phyloP scores from a whole-genome alignment of 2,888 invertebrate genomes.

The Brenthis hecate region DNA sequence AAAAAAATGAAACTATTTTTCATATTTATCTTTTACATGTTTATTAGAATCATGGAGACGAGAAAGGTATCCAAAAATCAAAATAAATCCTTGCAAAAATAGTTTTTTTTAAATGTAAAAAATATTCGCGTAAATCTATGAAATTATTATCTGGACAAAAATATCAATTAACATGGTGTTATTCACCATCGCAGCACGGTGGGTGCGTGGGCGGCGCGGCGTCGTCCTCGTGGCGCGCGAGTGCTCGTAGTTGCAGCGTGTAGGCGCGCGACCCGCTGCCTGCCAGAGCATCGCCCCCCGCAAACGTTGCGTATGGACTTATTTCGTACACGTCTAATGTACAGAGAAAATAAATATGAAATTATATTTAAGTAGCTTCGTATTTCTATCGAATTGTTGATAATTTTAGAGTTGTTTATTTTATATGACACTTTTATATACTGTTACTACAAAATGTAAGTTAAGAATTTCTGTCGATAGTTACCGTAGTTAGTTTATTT shows the following conservation, averaged over 20 bases:
- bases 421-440: too few species aligned
- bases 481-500: too few species aligned
- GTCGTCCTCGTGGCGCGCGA: slow-evolving; percentile 74
- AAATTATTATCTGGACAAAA: too few species aligned
- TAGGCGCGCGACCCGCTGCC: slow-evolving; percentile 69
- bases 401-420: background rate
- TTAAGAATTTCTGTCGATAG: too few species aligned
- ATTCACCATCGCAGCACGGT: slow-evolving; percentile 67
- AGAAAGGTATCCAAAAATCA: too few species aligned
- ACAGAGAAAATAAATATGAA: background rate
- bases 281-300: slow-evolving; percentile 64
- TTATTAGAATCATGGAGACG: too few species aligned
- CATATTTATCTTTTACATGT: too few species aligned
- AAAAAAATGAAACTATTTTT: too few species aligned
- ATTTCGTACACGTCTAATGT: slow-evolving; percentile 85
- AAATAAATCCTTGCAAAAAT: too few species aligned
- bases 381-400: background rate
- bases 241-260: slow-evolving; percentile 72
- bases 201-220: slow-evolving; percentile 69
- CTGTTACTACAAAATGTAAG: too few species aligned
- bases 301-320: slow-evolving; percentile 87
- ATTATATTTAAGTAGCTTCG: background rate
- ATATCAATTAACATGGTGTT: background rate
- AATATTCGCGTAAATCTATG: too few species aligned
- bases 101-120: too few species aligned